Evolutionary conservation across 92 coral and sea anemone genomes (phyloP).

Genomic region (Phenganax stokvisi): DNA sequence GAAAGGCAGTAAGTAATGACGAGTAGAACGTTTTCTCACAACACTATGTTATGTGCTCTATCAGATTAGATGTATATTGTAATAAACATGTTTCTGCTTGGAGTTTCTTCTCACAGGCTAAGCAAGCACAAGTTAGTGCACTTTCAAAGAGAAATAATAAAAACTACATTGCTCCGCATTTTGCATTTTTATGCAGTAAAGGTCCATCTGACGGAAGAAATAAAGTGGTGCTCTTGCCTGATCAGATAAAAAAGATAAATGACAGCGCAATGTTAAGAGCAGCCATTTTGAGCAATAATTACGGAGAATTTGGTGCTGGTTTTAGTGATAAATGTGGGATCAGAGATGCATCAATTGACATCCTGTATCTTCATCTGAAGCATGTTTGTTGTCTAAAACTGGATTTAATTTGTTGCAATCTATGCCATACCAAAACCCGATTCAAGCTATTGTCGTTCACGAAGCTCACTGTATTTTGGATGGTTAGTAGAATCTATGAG

Average conservation of each 20-base stretch:
- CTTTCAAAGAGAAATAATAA: too few relatives aligned
- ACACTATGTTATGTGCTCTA: too few relatives aligned
- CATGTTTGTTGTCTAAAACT: constrained; percentile 12
- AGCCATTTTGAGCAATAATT: background rate
- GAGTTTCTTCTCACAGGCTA: too few relatives aligned
- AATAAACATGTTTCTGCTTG: too few relatives aligned
- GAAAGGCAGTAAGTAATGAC: too few relatives aligned
- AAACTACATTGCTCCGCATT: too few relatives aligned
- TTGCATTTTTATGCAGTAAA: too few relatives aligned
- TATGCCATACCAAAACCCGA: constrained; percentile 10
- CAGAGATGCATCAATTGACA: background rate
- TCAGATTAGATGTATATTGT: too few relatives aligned
- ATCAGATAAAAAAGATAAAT: constrained; percentile 5
- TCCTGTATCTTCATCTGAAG: constrained; percentile 5
- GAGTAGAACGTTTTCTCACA: too few relatives aligned
- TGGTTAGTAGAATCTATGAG: background rate
- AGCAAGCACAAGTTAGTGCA: too few relatives aligned
- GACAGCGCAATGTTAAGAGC: background rate
- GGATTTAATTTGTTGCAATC: constrained; percentile 9
- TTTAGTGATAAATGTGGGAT: background rate
- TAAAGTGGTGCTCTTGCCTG: background rate
- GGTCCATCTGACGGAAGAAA: too few relatives aligned
- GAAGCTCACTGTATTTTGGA: constrained; percentile 33
- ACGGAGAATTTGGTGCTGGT: background rate
- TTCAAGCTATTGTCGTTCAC: constrained; percentile 21